Conservation (phyloP, 92 coral and sea anemone genomes). For the Zoanthus sansibaricus region DNA sequence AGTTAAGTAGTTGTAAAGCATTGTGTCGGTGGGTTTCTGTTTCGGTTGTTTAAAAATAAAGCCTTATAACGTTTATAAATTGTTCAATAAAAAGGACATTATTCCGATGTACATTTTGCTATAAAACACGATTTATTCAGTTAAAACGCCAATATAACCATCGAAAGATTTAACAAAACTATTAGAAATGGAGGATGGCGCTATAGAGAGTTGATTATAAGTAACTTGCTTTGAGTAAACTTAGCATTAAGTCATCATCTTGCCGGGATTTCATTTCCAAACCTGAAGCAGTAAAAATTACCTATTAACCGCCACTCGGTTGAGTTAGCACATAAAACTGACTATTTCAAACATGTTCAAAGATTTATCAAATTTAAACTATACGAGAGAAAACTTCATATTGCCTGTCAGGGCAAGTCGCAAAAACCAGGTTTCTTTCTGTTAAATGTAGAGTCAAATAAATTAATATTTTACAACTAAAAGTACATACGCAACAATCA, state of each 20-base stretch:
- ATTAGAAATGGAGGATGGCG: neutral
- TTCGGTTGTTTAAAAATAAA: neutral
- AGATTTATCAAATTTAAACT: neutral
- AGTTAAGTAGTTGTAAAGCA: neutral
- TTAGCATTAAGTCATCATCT: neutral
- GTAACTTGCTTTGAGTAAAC: slow-evolving; percentile 14
- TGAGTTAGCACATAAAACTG: neutral
- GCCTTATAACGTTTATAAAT: neutral
- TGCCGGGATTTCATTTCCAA: neutral
- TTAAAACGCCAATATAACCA: neutral
- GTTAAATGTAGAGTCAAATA: neutral
- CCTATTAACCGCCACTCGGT: neutral
- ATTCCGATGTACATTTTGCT: neutral
- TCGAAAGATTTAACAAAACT: neutral
- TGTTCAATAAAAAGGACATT: neutral
- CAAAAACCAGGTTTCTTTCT: neutral
- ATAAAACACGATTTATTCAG: no score
- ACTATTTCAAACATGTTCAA: neutral
- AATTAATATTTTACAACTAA: slow-evolving; percentile 61
- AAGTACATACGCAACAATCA: slow-evolving; percentile 51
- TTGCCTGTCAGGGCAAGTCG: neutral
- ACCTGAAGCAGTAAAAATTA: neutral
- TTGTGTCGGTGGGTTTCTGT: slow-evolving; percentile 4
- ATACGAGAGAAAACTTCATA: neutral
- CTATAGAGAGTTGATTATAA: neutral